Conservation (phyloP, 2,113 vertebrate species). For the Corapipo altera region DNA sequence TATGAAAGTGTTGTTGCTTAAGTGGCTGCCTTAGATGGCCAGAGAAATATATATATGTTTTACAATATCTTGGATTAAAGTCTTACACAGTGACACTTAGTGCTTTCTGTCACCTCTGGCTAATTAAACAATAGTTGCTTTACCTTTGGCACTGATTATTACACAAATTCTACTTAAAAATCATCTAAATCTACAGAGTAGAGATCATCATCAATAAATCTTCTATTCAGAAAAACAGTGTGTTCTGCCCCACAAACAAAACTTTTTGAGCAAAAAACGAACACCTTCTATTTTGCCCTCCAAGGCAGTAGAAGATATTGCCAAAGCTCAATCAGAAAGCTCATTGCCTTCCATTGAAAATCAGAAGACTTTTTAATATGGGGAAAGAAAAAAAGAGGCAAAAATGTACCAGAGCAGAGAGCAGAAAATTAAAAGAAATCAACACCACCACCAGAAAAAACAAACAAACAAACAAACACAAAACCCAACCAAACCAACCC, state of each 20-base stretch:
- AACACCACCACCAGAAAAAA: fast-evolving
- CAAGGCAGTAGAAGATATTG: not conserved
- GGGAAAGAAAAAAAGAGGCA: not conserved
- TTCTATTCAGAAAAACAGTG: not conserved
- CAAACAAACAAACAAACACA: not conserved
- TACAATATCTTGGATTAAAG: not conserved
- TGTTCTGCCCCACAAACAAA: not conserved
- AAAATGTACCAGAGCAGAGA: not conserved
- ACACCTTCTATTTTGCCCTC: not conserved
- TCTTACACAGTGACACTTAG: not conserved
- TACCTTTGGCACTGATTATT: not conserved
- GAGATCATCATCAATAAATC: not conserved
- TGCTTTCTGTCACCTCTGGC: not conserved
- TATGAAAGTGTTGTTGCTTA: not conserved
- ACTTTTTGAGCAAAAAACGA: not conserved
- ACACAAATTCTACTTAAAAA: not conserved
- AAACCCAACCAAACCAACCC: not conserved
- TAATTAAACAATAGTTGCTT: not conserved
- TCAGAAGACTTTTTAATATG: not conserved
- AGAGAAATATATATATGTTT: not conserved
- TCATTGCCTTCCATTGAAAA: not conserved
- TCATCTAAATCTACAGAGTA: not conserved
- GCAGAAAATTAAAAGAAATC: not conserved
- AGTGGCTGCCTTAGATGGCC: not conserved
- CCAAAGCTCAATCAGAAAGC: not conserved